Percentiles rank a stretch among this genome's conserved stretches.
Conservation (phyloP, 23 tunicate species). For the Corella eumyota region DNA sequence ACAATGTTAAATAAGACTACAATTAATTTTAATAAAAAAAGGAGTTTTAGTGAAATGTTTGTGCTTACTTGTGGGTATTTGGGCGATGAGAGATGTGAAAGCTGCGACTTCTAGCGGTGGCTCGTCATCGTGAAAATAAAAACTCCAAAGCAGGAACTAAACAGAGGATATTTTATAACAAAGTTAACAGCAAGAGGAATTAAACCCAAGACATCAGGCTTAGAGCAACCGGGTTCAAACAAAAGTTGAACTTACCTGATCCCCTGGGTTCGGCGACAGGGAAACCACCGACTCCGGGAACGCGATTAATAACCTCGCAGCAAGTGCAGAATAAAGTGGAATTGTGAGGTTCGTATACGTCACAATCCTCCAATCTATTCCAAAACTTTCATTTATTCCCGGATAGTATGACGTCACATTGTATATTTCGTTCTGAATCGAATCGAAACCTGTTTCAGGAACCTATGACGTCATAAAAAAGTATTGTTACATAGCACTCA, state of each 20-base stretch:
- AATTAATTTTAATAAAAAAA: neutral
- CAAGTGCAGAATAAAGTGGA: constrained; percentile 66
- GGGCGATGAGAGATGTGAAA: constrained; percentile 8
- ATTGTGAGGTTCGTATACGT: constrained; percentile 23
- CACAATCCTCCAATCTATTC: constrained; percentile 38
- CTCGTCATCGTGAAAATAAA: constrained; percentile 4
- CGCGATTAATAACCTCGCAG: constrained; percentile 41
- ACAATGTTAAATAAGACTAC: neutral
- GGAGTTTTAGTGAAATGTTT: neutral
- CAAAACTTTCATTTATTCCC: constrained; percentile 19
- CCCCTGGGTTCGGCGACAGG: no score
- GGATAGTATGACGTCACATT: constrained; percentile 29
- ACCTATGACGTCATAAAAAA: constrained; percentile 5
- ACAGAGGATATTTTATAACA: neutral
- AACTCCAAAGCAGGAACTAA: constrained; percentile 7
- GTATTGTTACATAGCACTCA: no score
- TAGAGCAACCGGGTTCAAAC: no score
- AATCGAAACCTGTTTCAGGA: neutral
- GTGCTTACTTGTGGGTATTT: constrained; percentile 13
- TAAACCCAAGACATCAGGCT: no score
- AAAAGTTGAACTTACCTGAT: no score
- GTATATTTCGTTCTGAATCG: neutral
- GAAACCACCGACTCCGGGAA: constrained; percentile 4
- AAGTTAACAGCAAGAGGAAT: neutral
- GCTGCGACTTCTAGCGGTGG: neutral